Base-by-base conservation (phyloP, 2,113 vertebrate species). In the Indicator maculatus region DNA sequence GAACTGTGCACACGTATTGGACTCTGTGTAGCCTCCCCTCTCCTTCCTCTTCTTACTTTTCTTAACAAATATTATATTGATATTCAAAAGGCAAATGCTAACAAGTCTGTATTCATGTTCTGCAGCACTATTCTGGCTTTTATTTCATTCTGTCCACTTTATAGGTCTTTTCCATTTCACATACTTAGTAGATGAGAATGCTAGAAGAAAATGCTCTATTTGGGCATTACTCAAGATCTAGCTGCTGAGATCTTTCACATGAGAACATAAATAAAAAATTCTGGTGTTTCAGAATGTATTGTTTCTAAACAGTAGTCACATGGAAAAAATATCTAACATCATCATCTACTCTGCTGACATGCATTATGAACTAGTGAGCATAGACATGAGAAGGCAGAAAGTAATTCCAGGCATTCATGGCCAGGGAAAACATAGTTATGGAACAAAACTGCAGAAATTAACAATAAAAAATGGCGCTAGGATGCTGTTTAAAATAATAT, bases 1-100 rank as follows among this genome's bases (percentile, higher is more conserved):
- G n/a, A 89, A 24, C 5, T 27, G 23, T 8, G 23, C 2, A 1
- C 6, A 33, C 0, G 1, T 38, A 24, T 14, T 64, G 6, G 11
- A 76, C 36, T 38, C 15, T 30, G 21, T 5, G 36, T 20, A 47
- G 81, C 5, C 5, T 36, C 6, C 14, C 5, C 12, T 36, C 33
- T 19, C 5, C 11, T 17, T 17, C 18, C 1, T 0, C 18, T 19
- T 18, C 8, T 36, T 44, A 16, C 33, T 10, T 33, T 30, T 56
- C 67, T 76, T 26, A 50, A 24, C 12, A 50, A 67, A 59, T 5
- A 19, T 28, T 55, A 82, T 12, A 31, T 4, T 58, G 21, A 76
- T 33, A 72, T 11, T 44, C 0, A 2, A 30, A 58, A 87, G 13
- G 55, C 71, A 86, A 83, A 85, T 30, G 11, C 16, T 45, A 60